Evolutionary conservation across 2,797 vertebrate species (phyloP).

Genomic region (Gobionotothen gibberifrons): DNA sequence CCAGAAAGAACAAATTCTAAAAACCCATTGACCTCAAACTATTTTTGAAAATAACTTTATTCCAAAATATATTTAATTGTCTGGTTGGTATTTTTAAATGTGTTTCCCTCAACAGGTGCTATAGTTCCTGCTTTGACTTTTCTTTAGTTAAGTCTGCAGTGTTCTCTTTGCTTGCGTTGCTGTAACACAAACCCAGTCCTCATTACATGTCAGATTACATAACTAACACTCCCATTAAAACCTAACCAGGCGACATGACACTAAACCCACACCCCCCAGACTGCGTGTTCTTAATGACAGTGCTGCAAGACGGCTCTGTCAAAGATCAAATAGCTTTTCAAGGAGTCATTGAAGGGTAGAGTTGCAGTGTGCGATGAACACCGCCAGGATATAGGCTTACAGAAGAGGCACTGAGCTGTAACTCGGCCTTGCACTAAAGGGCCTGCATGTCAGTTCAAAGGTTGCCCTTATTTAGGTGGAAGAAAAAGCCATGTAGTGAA

Average conservation of each 20-base stretch:
- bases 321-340: conserved; percentile 67
- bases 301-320: conserved; percentile 7
- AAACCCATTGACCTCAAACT: background rate
- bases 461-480: conserved; percentile 55
- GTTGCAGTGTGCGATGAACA: conserved; percentile 51
- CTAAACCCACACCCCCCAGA: conserved; percentile 36
- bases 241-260: conserved; percentile 69
- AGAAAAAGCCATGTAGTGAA: conserved; percentile 51
- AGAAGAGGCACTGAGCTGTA: conserved; percentile 48
- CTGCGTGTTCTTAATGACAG: background rate
- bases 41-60: background rate
- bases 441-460: conserved; percentile 65
- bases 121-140: conserved; percentile 2
- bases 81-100: background rate
- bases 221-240: conserved; percentile 63
- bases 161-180: conserved; percentile 26
- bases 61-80: background rate
- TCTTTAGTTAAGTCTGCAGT: conserved; percentile 28
- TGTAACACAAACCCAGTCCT: conserved; percentile 62
- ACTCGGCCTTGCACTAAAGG: conserved; percentile 55
- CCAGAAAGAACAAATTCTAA: too few relatives aligned
- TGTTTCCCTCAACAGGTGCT: background rate
- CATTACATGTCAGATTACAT: conserved; percentile 70
- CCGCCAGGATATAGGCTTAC: conserved; percentile 63
- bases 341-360: conserved; percentile 42